These are phyloP conservation scores for Vandiemenella viatica DNA, from an alignment of 2,888 invertebrate genomes.

Conservation along the genomic window DNA sequence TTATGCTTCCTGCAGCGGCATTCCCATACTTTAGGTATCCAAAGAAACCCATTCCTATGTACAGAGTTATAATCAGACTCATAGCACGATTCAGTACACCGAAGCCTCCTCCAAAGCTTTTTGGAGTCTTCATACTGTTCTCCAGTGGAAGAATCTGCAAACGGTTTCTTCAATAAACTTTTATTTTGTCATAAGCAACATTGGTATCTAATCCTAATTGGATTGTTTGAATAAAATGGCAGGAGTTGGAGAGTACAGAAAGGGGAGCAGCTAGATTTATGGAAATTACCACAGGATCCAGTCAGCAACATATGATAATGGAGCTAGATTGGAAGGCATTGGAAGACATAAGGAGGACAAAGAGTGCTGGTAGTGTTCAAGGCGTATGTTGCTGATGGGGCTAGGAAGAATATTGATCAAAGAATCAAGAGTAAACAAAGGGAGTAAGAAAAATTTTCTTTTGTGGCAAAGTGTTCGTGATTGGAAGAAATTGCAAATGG, in stretches of 20 bases:
- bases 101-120: conserved; percentile 57
- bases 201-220: neutral
- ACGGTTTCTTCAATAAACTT: neutral
- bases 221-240: neutral
- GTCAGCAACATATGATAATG: too few species aligned
- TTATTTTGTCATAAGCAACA: neutral
- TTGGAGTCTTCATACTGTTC: conserved; percentile 84
- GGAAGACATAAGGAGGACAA: too few species aligned
- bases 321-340: too few species aligned
- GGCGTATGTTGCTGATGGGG: too few species aligned
- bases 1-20: conserved; percentile 60
- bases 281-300: too few species aligned
- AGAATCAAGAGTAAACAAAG: too few species aligned
- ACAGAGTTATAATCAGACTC: conserved; percentile 65
- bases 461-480: too few species aligned
- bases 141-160: conserved; percentile 76
- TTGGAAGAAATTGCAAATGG: too few species aligned
- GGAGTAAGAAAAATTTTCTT: too few species aligned
- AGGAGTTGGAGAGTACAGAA: neutral
- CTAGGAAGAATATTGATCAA: too few species aligned
- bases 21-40: conserved; percentile 79
- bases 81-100: conserved; percentile 81
- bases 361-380: too few species aligned
- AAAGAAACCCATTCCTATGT: conserved; percentile 76
- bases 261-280: too few species aligned